A percentile compares a stretch with the other conserved stretches of the same genome.
These are phyloP conservation scores for Aphidius ervi DNA, from an alignment of 1,140 invertebrate genomes.

Conservation along the genomic window DNA sequence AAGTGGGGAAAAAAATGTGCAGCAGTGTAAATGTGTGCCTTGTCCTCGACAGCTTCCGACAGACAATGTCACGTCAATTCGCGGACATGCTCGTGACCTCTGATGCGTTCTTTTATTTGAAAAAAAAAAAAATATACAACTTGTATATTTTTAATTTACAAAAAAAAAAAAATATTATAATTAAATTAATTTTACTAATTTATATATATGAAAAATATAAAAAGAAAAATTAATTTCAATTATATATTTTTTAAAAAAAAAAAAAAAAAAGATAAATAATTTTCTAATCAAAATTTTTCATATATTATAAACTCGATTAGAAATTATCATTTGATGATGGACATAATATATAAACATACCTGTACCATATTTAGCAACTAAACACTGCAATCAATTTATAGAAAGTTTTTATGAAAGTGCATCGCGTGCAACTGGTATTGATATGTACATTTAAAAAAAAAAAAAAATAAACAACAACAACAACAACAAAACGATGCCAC, in stretches of 20 bases:
- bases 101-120: neutral
- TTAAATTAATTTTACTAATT: no score
- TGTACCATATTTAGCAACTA: slow-evolving; percentile 20
- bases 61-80: slow-evolving; percentile 26
- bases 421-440: slow-evolving; percentile 35
- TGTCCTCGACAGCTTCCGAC: slow-evolving; percentile 32
- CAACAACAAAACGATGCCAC: no score
- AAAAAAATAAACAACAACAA: neutral
- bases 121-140: no score
- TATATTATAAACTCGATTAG: neutral
- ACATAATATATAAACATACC: slow-evolving; percentile 10
- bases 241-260: neutral
- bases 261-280: no score
- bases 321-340: neutral
- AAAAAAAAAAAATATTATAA: no score
- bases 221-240: neutral
- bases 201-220: no score
- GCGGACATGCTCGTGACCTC: slow-evolving; percentile 21
- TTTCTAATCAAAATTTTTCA: no score
- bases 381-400: slow-evolving; percentile 30
- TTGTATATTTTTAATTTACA: no score
- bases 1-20: slow-evolving; percentile 6
- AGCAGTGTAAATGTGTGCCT: neutral
- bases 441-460: slow-evolving; percentile 30
- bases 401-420: slow-evolving; percentile 48